phyloP scores from a whole-genome alignment of 2,113 vertebrate species.

The Lepisosteus osseus region DNA sequence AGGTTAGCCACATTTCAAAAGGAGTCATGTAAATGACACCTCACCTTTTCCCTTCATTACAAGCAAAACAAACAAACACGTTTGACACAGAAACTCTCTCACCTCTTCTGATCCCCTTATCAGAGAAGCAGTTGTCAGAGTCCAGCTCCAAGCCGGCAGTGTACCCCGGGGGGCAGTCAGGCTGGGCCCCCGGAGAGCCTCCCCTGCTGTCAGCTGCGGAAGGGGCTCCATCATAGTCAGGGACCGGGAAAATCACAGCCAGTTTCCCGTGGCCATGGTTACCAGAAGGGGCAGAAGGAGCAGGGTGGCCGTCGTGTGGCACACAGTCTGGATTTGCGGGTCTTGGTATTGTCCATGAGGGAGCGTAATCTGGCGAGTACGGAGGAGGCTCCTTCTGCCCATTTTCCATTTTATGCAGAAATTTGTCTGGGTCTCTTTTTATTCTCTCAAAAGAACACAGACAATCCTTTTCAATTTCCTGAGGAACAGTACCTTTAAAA shows the following conservation, averaged over 20 bases:
- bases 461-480: not conserved
- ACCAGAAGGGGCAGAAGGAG: not conserved
- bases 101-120: constrained; percentile 53
- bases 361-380: constrained; percentile 27
- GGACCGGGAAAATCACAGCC: constrained; percentile 39
- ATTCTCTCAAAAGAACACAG: not conserved
- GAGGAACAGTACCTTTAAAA: not conserved
- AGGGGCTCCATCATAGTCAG: constrained; percentile 15
- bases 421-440: constrained; percentile 30
- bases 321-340: not conserved
- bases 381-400: constrained; percentile 34
- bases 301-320: not conserved
- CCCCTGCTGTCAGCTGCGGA: not conserved
- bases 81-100: constrained; percentile 10
- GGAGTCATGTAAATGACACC: not conserved
- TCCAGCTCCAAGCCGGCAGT: constrained; percentile 23
- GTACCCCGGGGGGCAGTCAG: constrained; percentile 43
- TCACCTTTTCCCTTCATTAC: not conserved
- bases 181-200: constrained; percentile 8
- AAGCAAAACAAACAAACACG: not conserved
- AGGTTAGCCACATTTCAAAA: not conserved
- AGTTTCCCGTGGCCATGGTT: constrained; percentile 34
- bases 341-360: constrained; percentile 13
- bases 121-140: constrained; percentile 41
- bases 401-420: constrained; percentile 12